phyloP scores from a whole-genome alignment of 2,113 vertebrate species.

The Scomber japonicus region DNA sequence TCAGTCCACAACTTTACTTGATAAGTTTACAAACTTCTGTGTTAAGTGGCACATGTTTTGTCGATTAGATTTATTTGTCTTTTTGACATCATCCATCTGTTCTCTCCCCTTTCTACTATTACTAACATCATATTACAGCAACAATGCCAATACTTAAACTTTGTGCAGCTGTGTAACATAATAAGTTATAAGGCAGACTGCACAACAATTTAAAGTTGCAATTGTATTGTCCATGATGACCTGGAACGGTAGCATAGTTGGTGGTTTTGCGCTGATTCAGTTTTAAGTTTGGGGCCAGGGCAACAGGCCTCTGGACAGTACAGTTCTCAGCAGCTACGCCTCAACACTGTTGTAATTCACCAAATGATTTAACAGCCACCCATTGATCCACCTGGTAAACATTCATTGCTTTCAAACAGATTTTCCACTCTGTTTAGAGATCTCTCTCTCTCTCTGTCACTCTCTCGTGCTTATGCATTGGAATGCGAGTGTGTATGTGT shows the following conservation, averaged over 20 bases:
- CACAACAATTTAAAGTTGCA: not conserved
- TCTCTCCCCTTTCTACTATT: not conserved
- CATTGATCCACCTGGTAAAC: constrained; percentile 75
- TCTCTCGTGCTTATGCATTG: constrained; percentile 61
- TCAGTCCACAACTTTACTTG: too few relatives aligned
- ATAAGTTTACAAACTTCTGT: too few relatives aligned
- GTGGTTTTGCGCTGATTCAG: constrained; percentile 56
- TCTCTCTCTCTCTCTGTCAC: constrained; percentile 43
- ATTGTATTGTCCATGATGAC: constrained; percentile 10
- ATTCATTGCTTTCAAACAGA: constrained; percentile 73
- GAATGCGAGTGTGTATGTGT: constrained; percentile 69
- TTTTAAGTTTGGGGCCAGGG: constrained; percentile 38
- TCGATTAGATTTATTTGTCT: too few relatives aligned
- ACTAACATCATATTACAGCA: not conserved
- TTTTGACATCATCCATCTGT: not conserved
- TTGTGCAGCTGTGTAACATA: not conserved
- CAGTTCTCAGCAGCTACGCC: constrained; percentile 5
- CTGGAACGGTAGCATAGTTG: constrained; percentile 12
- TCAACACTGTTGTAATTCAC: constrained; percentile 53
- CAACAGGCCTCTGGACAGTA: constrained; percentile 12
- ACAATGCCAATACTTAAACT: not conserved
- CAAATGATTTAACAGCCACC: constrained; percentile 69
- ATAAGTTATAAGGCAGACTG: not conserved
- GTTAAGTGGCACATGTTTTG: too few relatives aligned
- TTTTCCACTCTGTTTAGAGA: constrained; percentile 62